phyloP scores from a whole-genome alignment of 1,140 invertebrate genomes.

The Bombyx mandarina region DNA sequence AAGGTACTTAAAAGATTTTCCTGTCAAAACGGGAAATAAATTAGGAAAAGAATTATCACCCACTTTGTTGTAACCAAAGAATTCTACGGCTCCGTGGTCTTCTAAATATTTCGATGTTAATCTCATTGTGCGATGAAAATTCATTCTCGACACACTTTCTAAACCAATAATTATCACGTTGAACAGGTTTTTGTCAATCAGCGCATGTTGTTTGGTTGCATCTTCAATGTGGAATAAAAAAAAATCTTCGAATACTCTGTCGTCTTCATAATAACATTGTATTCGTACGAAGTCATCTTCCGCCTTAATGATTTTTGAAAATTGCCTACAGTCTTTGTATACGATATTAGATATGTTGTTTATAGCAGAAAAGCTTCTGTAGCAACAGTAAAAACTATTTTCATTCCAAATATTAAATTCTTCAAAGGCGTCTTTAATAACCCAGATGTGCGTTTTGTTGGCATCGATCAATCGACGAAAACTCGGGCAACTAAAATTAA shows the following conservation, averaged over 20 bases:
- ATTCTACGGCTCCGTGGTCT: constrained; percentile 43
- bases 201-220: background rate
- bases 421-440: constrained; percentile 7
- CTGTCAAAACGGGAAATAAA: constrained; percentile 78
- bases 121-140: constrained; percentile 25
- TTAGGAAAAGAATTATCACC: constrained; percentile 86
- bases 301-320: constrained; percentile 12
- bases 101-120: constrained; percentile 14
- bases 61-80: constrained; percentile 83
- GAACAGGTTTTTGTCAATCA: constrained; percentile 4
- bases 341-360: constrained; percentile 9
- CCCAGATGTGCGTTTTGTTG: constrained; percentile 16
- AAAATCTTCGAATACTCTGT: constrained; percentile 16
- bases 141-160: constrained; percentile 22
- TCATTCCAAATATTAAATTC: constrained; percentile 8
- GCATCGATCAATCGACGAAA: background rate
- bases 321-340: constrained; percentile 16
- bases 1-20: constrained; percentile 71
- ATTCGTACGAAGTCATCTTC: constrained; percentile 17
- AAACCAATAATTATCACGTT: constrained; percentile 22
- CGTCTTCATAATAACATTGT: constrained; percentile 16
- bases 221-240: constrained; percentile 11
- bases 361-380: constrained; percentile 13
- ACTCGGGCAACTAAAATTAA: constrained; percentile 10
- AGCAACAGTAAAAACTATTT: constrained; percentile 18